A percentile compares a stretch with the other conserved stretches of the same genome.
phyloP scores from a whole-genome alignment of 1,140 invertebrate genomes.

The Bombyx mori region ASM3026992v2 NC_085117.1:16301001-16301500 shows the following conservation, averaged over 20 bases:
- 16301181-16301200: no score
- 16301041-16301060: no score
- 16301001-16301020: no score
- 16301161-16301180: no score
- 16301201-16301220: no score
- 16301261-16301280: constrained; percentile 3
- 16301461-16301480: background rate
- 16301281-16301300: constrained; percentile 16
- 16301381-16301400: constrained; percentile 17
- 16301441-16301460: background rate
- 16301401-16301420: background rate
- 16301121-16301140: no score
- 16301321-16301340: constrained; percentile 36
- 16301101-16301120: no score
- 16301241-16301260: background rate
- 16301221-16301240: no score
- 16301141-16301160: no score
- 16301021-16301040: no score
- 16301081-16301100: no score
- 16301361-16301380: constrained; percentile 26
- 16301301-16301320: constrained; percentile 30
- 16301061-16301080: no score
- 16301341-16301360: constrained; percentile 27
- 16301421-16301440: background rate
- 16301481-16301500: background rate